Evolutionary conservation across 23 tunicate genomes (phyloP), one percentile per base, ranked within the genome.

Genomic region (Oikopleura dioica): DNA sequence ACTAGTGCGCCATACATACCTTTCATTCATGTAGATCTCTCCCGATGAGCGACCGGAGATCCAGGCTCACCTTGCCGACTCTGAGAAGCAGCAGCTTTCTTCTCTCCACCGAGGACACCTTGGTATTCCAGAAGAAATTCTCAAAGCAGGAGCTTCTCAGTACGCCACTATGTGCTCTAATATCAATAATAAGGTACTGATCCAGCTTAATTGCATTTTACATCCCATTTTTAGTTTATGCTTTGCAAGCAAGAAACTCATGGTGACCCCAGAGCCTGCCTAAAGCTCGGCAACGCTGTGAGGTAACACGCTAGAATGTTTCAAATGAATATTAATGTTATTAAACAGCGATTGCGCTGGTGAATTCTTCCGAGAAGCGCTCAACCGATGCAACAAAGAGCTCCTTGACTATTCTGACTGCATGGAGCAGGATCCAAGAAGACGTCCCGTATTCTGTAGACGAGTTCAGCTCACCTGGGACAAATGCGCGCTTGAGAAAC

Each of bases 71-170:
- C 33, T 63, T 21, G 2, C 33, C 5, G 33, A 63, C 2, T 2
- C 4, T 16, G 72, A 63, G 33, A 63, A 28, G 33, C 29, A 28
- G 2, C 72, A 63, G 33, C 33, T 63, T 16, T 31, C 30, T 28
- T 2, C 29, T 28, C 16, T 63, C 72, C 72, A 63, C 33, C 72
- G 72, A 2, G 72, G 72, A 2, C 75, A 85, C 85, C 81, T 94
- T 36, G 95, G 95, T 0, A 76, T 87, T 38, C 99, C 99, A 35
- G 51, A 72, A 24, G 95, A 92, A 80, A 94, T 86, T 51, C 51
- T 92, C 50, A 92, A 83, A 76, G 95, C 95, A 26, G 94, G 79
- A 28, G 99, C 99, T 5, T 86, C 82, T 67, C 99, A 92, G 69
- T 92, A 92, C 77, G 95, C 88, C 16, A 76, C 38, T 1, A 77